These are phyloP conservation scores for Augiades crinisus DNA, from an alignment of 2,888 invertebrate species.

Conservation along the genomic window DNA sequence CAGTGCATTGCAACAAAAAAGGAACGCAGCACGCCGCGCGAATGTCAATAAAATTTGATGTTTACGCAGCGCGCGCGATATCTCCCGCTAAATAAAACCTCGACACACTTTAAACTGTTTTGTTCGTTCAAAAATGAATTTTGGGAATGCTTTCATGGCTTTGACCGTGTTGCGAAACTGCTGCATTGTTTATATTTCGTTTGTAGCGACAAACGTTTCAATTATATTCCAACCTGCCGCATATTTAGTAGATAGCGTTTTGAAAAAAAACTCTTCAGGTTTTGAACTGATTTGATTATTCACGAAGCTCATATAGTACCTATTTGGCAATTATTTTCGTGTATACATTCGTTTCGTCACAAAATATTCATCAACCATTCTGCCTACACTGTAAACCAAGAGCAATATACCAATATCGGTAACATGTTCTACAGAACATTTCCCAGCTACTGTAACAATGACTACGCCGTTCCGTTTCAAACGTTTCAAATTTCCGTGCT, in stretches of 20 bases:
- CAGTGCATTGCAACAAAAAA: slow-evolving; percentile 58
- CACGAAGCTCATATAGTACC: too few species aligned
- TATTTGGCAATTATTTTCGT: too few species aligned
- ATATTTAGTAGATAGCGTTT: slow-evolving; percentile 6
- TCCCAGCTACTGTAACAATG: slow-evolving; percentile 8
- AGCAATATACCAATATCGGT: neutral
- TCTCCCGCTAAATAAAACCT: slow-evolving; percentile 55
- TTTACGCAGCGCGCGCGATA: slow-evolving; percentile 60
- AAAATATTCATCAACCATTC: too few species aligned
- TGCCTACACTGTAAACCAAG: too few species aligned
- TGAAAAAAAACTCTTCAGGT: too few species aligned
- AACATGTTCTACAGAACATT: neutral
- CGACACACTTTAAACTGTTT: slow-evolving; percentile 49
- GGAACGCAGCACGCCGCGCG: slow-evolving; percentile 47
- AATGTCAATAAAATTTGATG: slow-evolving; percentile 72
- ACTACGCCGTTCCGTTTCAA: slow-evolving; percentile 32
- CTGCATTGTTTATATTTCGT: slow-evolving; percentile 24
- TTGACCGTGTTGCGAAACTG: slow-evolving; percentile 16
- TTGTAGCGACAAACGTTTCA: slow-evolving; percentile 24
- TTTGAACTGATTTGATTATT: too few species aligned
- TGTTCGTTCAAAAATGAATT: slow-evolving; percentile 51
- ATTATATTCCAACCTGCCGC: slow-evolving; percentile 22
- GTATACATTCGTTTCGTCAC: too few species aligned
- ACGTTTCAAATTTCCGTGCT: slow-evolving; percentile 35
- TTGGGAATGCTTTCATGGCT: slow-evolving; percentile 36